These are phyloP conservation scores for Cherax destructor DNA, from an alignment of 1,140 invertebrate genomes.

Conservation along the genomic window DNA sequence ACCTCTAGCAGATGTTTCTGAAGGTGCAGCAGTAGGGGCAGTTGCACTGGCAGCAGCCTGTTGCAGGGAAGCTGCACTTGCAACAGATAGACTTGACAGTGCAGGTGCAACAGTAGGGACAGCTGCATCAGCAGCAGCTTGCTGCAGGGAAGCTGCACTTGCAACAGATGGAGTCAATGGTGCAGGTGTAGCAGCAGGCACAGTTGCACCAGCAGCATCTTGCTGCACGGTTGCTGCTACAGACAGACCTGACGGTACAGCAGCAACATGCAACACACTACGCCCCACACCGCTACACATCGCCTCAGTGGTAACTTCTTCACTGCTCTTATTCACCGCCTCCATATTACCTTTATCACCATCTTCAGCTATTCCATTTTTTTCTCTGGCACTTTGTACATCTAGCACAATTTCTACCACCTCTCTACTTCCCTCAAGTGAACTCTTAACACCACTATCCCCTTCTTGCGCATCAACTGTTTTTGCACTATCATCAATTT, in stretches of 20 bases:
- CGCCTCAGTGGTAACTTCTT: not conserved
- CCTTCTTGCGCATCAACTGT: not conserved
- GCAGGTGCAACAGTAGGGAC: no score
- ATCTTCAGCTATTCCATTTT: slow-evolving; percentile 2
- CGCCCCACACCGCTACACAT: not conserved
- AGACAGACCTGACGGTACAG: not conserved
- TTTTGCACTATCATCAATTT: not conserved
- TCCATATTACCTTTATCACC: not conserved
- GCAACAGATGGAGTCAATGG: not conserved
- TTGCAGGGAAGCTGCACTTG: not conserved
- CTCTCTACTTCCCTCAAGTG: not conserved
- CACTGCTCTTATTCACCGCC: not conserved
- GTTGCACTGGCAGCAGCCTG: not conserved
- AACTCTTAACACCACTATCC: not conserved
- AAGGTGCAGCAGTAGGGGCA: not conserved
- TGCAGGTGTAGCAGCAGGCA: no score
- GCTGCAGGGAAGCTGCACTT: not conserved
- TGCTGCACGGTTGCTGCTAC: not conserved
- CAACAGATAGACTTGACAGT: not conserved
- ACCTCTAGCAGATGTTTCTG: not conserved
- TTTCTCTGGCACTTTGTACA: not conserved
- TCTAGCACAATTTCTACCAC: not conserved
- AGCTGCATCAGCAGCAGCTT: not conserved
- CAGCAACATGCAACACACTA: no score
- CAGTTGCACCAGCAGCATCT: not conserved